phyloP scores from a whole-genome alignment of 2,113 vertebrate species.

The Hucho hucho region DNA sequence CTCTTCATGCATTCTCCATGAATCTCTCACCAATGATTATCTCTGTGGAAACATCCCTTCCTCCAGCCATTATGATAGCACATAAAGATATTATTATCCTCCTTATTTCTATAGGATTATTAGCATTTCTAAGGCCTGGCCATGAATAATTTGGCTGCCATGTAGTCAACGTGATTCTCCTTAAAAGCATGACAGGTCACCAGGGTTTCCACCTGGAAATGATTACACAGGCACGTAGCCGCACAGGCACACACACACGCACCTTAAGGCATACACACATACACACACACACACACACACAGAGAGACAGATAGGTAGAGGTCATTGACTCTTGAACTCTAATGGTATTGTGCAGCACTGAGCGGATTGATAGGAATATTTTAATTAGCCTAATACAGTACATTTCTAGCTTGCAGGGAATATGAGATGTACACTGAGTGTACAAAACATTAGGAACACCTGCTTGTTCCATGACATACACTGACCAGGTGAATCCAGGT shows the following conservation, averaged over 20 bases:
- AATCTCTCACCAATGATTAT: constrained; percentile 3
- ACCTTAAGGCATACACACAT: no score
- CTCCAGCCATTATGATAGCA: constrained; percentile 11
- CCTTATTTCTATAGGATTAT: constrained; percentile 15
- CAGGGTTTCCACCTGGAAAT: constrained; percentile 28
- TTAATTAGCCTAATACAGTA: not conserved
- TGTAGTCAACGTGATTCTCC: constrained; percentile 40
- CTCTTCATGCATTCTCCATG: not conserved
- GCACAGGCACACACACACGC: constrained; percentile 27
- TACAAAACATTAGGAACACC: no score
- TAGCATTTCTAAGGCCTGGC: constrained; percentile 21
- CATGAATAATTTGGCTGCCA: constrained; percentile 30
- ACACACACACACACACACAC: not conserved
- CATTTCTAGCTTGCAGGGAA: not conserved
- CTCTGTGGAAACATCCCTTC: not conserved
- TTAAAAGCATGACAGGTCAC: constrained; percentile 56
- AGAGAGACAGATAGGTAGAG: not conserved
- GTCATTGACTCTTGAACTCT: not conserved
- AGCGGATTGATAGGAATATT: not conserved
- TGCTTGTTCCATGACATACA: no score
- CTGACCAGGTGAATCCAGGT: no score
- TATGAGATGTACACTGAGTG: not conserved
- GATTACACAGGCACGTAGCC: constrained; percentile 44
- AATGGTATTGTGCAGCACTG: not conserved
- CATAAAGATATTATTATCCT: constrained; percentile 19